Base-by-base conservation (phyloP, 2,888 invertebrate species). In the Dolichomitus sp. region DNA sequence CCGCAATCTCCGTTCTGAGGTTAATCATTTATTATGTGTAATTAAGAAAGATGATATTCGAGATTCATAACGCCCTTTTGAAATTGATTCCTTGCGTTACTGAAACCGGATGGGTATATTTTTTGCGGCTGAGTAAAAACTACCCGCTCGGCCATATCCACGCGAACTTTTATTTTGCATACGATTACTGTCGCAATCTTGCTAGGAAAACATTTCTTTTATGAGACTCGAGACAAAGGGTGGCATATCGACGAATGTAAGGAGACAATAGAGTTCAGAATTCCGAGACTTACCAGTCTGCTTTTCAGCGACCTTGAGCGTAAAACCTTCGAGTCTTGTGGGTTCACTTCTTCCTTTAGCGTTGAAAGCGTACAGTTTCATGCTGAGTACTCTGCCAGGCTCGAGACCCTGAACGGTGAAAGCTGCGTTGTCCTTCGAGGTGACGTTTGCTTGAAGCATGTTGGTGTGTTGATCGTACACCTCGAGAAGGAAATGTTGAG, bases 331-430 rank as follows among this genome's bases (percentile, higher is more conserved):
- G 14, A 97, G 93, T 73, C 95, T 92, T 19, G 97, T 95, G 0
- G 95, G 94, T 82, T 97, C 97, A 85, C 98, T 98, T 87, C 96
- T 95, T 17, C 98, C 98, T 90, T 97, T 97, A 6, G 96, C 95
- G 93, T 98, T 98, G 80, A 96, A 96, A 1, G 98, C 97, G 93
- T 97, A 98, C 84, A 98, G 95, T 72, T 96, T 94, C 93, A 98
- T 96, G 88, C 96, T 96, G 86, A 98, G 95, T 17, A 96, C 95
- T 88, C 96, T 96, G 6, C 97, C 98, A 0, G 98, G 96, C 75
- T 97, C 97, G 72, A 98, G 95, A 5, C 96, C 97, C 86, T 96
- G 96, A 0, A 98, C 96, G 76, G 96, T 96, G 94, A 98, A 97
- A 42, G 96, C 94, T 0, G 98, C 97, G 52, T 85, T 91, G 87